These are phyloP conservation scores for Conus ventricosus DNA, from an alignment of 1,140 invertebrate genomes.

Conservation along the genomic window DNA sequence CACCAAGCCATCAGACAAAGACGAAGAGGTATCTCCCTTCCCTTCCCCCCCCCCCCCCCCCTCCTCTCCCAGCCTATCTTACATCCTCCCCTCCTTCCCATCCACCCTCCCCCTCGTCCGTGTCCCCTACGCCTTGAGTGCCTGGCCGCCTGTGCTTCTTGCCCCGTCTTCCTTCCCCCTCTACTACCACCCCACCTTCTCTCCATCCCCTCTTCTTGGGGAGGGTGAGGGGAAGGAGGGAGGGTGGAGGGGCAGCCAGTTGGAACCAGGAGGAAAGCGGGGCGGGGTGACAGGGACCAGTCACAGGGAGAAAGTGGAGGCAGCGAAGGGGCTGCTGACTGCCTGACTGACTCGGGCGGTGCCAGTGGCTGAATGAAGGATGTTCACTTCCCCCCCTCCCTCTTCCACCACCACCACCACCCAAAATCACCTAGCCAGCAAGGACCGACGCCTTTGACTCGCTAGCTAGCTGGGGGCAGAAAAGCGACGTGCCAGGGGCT, in stretches of 20 bases:
- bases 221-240: too few species aligned
- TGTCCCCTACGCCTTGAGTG: background rate
- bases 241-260: too few species aligned
- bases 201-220: background rate
- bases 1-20: background rate
- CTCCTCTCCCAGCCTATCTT: background rate
- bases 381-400: slow-evolving; percentile 32
- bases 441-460: background rate
- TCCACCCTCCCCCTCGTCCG: background rate
- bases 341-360: too few species aligned
- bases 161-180: background rate
- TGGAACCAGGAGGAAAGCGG: too few species aligned
- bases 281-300: slow-evolving; percentile 23
- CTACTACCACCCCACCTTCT: background rate
- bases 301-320: background rate
- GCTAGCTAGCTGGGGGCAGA: too few species aligned
- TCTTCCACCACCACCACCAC: background rate
- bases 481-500: background rate
- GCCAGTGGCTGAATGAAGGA: slow-evolving; percentile 5
- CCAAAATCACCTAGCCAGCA: too few species aligned
- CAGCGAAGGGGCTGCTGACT: too few species aligned
- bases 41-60: background rate
- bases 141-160: background rate
- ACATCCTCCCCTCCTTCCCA: background rate
- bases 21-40: background rate